Conservation (phyloP, 2,797 vertebrate species). For the Phoebastria nigripes region DNA sequence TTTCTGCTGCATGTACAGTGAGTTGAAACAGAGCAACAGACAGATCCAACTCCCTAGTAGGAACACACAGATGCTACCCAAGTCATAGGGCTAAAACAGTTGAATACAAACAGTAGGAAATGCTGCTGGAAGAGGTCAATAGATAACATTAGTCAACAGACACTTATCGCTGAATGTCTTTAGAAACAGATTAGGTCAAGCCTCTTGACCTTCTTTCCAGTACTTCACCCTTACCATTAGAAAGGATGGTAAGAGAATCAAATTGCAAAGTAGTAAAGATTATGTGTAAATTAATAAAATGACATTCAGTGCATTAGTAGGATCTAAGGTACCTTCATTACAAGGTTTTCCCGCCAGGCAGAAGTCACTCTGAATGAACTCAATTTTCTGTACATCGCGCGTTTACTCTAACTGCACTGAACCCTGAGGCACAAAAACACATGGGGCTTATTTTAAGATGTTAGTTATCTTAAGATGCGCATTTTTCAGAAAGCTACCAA, state of each 20-base stretch:
- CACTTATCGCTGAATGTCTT: neutral
- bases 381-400: fast-evolving
- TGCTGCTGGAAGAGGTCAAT: neutral
- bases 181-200: neutral
- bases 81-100: neutral
- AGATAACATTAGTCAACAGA: neutral
- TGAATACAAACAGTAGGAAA: neutral
- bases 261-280: neutral
- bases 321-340: neutral
- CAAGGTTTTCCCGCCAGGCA: neutral
- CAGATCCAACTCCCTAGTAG: neutral
- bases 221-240: neutral
- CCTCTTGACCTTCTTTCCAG: neutral
- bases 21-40: neutral
- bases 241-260: neutral
- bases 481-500: neutral
- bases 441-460: neutral
- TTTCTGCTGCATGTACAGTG: neutral
- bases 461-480: neutral
- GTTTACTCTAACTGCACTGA: neutral
- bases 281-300: neutral
- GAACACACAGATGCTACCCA: neutral
- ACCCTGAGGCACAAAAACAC: neutral
- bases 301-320: neutral
- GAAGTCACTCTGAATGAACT: neutral